These are phyloP conservation scores for Sinocyclocheilus grahami DNA, from an alignment of 2,113 vertebrate species.

Conservation along the genomic window DNA sequence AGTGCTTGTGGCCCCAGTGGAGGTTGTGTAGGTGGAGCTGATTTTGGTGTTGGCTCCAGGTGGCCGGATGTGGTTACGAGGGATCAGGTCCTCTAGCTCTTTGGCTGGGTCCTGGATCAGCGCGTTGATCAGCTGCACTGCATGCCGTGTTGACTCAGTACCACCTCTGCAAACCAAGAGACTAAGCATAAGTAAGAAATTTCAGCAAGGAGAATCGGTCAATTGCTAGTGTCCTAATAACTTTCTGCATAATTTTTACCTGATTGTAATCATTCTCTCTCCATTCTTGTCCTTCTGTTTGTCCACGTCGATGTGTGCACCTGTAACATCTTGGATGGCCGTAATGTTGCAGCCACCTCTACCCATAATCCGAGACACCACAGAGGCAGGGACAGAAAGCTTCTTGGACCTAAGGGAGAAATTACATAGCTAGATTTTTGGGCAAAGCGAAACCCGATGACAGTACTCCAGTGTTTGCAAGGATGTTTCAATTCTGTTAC, in stretches of 20 bases:
- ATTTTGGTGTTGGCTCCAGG: conserved; percentile 85
- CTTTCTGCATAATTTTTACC: conserved; percentile 71
- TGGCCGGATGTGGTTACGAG: conserved; percentile 94
- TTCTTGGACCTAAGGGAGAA: conserved; percentile 90
- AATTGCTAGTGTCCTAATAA: neutral
- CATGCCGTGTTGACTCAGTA: conserved; percentile 95
- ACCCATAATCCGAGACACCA: conserved; percentile 98
- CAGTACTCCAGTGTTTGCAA: neutral
- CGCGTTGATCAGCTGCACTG: conserved; percentile 96
- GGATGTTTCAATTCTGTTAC: neutral
- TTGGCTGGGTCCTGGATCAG: conserved; percentile 99
- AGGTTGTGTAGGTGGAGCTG: conserved; percentile 83
- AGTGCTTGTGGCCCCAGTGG: conserved; percentile 83
- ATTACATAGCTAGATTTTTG: too few species aligned
- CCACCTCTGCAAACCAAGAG: conserved; percentile 83
- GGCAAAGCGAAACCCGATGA: too few species aligned
- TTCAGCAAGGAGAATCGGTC: neutral
- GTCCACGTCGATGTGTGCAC: conserved; percentile 98
- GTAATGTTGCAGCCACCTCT: conserved; percentile 98
- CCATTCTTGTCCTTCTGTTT: conserved; percentile 99
- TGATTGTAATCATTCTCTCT: conserved; percentile 99
- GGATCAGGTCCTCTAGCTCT: conserved; percentile 98
- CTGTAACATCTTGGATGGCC: conserved; percentile 97
- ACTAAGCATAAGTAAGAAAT: neutral
- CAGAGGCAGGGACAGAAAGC: conserved; percentile 95